Evolutionary conservation across 2,888 invertebrate genomes (phyloP), one percentile per base, ranked within the genome.

Genomic region (Disparrhopalites patrizii): DNA sequence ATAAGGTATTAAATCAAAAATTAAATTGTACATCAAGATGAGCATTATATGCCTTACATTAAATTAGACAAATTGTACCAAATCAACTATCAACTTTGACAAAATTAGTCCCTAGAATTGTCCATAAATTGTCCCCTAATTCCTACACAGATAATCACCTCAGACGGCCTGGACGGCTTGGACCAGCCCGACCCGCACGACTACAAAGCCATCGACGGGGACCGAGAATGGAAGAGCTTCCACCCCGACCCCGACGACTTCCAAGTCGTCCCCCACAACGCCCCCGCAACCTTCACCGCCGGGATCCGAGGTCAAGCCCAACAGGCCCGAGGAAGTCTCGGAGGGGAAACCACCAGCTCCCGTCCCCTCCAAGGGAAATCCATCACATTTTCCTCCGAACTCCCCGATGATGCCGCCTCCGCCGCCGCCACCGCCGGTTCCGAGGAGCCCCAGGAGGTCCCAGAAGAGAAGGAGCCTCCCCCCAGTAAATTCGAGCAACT

Each of bases 101-200:
- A 20, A 47, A 5, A 10, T 47, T 10, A 7, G n/a, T n/a, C n/a
- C n/a, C n/a, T n/a, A n/a, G n/a, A n/a, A n/a, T n/a, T n/a, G n/a
- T n/a, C n/a, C n/a, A 57, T 31, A 23, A 27, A 20, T 40, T 60
- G 30, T 61, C 30, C 33, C 55, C 25, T n/a, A 50, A 33, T 51
- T 27, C 33, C 4, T 38, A 40, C 50, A 2, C 27, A 74, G 72
- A 69, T 75, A 50, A 47, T 73, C 3, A 73, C 69, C 20, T 75
- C 75, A 8, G 75, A 75, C 27, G 75, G 75, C 47, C 55, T 75
- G 25, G 75, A 75, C 56, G 75, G 75, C 18, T 61, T 75, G 18
- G 73, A 75, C 47, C 61, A 68, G 38, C 75, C 71, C 20, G 75
- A 75, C 58, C 66, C 68, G 0, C 68, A 70, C 40, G 33, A 31